These are phyloP conservation scores for Ophion ellenae DNA, from an alignment of 2,888 invertebrate species.

Conservation along the genomic window DNA sequence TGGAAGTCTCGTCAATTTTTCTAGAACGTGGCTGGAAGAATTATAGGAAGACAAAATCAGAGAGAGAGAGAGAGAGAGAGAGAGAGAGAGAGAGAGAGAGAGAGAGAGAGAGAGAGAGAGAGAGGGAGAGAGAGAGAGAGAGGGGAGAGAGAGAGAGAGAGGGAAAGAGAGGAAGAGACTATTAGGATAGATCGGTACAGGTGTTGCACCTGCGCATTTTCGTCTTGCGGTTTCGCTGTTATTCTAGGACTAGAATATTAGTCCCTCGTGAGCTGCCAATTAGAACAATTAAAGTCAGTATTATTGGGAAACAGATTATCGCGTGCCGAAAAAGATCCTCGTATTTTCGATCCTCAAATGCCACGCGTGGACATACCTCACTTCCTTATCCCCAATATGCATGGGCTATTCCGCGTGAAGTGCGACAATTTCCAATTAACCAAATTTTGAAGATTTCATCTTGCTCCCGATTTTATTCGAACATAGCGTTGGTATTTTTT, in stretches of 20 bases:
- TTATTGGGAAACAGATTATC: slow-evolving; percentile 78
- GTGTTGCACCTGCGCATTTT: slow-evolving; percentile 57
- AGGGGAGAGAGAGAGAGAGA: neutral
- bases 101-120: no score
- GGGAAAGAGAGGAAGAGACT: neutral
- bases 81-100: neutral
- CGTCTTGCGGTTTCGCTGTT: slow-evolving; percentile 33
- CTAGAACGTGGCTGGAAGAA: slow-evolving; percentile 11
- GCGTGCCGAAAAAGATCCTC: slow-evolving; percentile 31
- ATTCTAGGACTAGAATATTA: slow-evolving; percentile 27
- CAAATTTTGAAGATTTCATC: neutral
- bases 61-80: neutral
- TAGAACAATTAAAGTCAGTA: slow-evolving; percentile 78
- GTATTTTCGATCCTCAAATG: slow-evolving; percentile 11
- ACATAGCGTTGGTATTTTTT: neutral
- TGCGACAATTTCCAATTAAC: neutral
- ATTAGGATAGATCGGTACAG: slow-evolving; percentile 52
- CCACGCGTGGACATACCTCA: slow-evolving; percentile 10
- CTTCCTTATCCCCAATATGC: slow-evolving; percentile 5
- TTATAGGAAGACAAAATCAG: slow-evolving; percentile 9
- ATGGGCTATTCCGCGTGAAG: neutral
- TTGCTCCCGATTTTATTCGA: neutral
- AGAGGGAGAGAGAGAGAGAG: neutral
- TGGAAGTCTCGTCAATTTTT: slow-evolving; percentile 44
- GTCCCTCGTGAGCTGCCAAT: slow-evolving; percentile 60